Evolutionary conservation across 1,140 invertebrate genomes (phyloP).

Genomic region (Proctacanthus coquilletti): DNA sequence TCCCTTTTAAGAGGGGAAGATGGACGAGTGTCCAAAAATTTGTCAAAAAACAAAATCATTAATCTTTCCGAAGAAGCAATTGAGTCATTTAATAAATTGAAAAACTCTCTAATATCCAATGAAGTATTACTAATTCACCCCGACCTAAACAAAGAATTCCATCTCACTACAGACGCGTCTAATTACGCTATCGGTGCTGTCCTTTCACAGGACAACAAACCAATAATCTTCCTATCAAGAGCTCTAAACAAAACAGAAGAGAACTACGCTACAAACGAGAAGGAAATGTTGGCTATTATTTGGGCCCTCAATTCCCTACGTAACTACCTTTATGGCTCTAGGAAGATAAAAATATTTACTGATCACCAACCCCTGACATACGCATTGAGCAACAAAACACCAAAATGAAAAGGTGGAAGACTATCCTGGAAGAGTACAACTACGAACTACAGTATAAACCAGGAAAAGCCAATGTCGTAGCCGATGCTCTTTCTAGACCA

Average conservation of each 20-base stretch:
- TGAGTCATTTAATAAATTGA: slow-evolving; percentile 24
- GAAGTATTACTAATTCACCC: slow-evolving; percentile 23
- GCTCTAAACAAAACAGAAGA: slow-evolving; percentile 23
- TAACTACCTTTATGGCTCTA: slow-evolving; percentile 13
- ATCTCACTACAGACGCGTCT: slow-evolving; percentile 17
- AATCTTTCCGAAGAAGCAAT: slow-evolving; percentile 8
- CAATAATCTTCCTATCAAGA: slow-evolving; percentile 8
- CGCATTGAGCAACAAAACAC: slow-evolving; percentile 21
- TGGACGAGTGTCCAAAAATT: slow-evolving; percentile 1
- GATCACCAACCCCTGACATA: slow-evolving; percentile 27
- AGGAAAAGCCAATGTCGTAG: slow-evolving; percentile 11
- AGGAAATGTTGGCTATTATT: slow-evolving; percentile 17
- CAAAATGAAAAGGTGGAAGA: slow-evolving; percentile 26
- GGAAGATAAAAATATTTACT: slow-evolving; percentile 10
- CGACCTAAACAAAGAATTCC: slow-evolving; percentile 17
- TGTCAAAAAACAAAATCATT: slow-evolving; percentile 5
- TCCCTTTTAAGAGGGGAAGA: slow-evolving; percentile 6
- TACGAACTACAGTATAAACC: slow-evolving; percentile 19
- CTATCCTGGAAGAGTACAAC: slow-evolving; percentile 17
- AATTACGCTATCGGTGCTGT: slow-evolving; percentile 17
- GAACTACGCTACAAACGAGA: slow-evolving; percentile 14
- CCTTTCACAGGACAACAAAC: slow-evolving; percentile 14
- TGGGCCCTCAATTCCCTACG: slow-evolving; percentile 24
- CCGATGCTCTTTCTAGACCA: slow-evolving; percentile 5
- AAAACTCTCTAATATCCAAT: slow-evolving; percentile 23